Evolutionary conservation across 2,888 invertebrate species (phyloP), one percentile per base, ranked within the genome.

Genomic region (Elegia similella): DNA sequence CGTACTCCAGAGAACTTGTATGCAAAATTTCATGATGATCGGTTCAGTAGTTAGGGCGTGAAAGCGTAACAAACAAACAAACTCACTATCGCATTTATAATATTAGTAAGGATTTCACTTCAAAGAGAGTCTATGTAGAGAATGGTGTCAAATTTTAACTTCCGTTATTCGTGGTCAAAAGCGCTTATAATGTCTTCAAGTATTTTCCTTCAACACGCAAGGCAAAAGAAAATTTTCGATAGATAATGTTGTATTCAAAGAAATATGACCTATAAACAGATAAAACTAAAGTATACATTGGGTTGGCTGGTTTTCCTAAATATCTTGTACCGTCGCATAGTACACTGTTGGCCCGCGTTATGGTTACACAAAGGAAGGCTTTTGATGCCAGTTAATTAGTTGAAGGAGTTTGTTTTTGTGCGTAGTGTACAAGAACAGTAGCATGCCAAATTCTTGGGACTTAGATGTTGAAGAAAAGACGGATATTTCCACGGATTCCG

Each of bases 161-260:
- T 58, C 48, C 54, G 29, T 42, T 54, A 58, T 42, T 47, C 47
- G 47, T 54, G 54, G 58, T 58, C 58, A 58, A 58, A 46, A 54
- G 30, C 47, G 42, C 54, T 58, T 58, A 53, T 54, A 58, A 58
- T 32, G 17, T 42, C 44, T 54, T 54, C 57, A 57, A 57, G 53
- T 54, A 42, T 42, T 15, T 56, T 42, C 32, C 34, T 32, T 16
- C 47, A 32, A 12, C 7, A n/a, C n/a, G 32, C 30, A 47, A 47
- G 38, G 34, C 38, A 50, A 56, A 50, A 56, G 56, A 56, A 56
- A 56, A 42, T 48, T 30, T 42, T 32, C 52, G 17, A 12, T 17
- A 52, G 38, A 23, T 7, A 7, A 52, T 29, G 38, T 3, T 3
- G 12, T 10, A 0, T n/a, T 10, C 17, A 10, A 42, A 38, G 10